Evolutionary conservation across 2,113 vertebrate genomes (phyloP), one percentile per base, ranked within the genome.

Genomic region (Xiphophorus couchianus): DNA sequence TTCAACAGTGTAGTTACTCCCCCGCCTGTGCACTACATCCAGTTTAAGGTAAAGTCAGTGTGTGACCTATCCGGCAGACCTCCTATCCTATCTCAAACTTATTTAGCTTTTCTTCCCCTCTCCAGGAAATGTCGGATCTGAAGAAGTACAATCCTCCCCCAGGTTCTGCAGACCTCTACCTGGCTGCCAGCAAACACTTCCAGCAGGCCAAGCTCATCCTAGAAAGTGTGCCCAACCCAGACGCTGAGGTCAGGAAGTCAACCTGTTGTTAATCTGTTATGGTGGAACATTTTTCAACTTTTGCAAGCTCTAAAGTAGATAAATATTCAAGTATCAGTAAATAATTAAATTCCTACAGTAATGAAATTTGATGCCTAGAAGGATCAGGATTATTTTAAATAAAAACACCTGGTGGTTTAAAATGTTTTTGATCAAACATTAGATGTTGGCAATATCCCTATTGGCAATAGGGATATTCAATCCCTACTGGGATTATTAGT

Each of bases 1-100:
- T 99, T 99, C 94, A 99, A 97, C 94, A 98, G 98, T 62, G 98
- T 99, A 51, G 97, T 99, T 89, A 99, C 98, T 0, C 98, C 98
- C 0, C 98, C 98, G 0, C 97, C 98, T 6, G 98, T 99, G 70
- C 98, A 99, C 90, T 99, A 99, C 87, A 94, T 98, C 73, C 98
- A 99, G 85, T 99, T 99, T 84, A 99, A 99, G 95, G 98, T 98
- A 91, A 82, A 22, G 22, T 42, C 5, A 35, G 10, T n/a, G 44
- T 48, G 44, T 19, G 17, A 68, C 31, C 62, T 7, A 22, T 51
- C 3, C n/a, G 14, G 17, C 8, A 64, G 11, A 17, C 0, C 42
- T 3, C 12, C 12, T 29, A 1, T 15, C 13, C 1, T 4, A 1
- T 19, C 10, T 1, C 22, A 25, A 19, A 4, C 28, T 61, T 19